Percentiles rank a stretch among this genome's conserved stretches.
phyloP scores from a whole-genome alignment of 2,113 vertebrate genomes.

The Anoura caudifer region DNA sequence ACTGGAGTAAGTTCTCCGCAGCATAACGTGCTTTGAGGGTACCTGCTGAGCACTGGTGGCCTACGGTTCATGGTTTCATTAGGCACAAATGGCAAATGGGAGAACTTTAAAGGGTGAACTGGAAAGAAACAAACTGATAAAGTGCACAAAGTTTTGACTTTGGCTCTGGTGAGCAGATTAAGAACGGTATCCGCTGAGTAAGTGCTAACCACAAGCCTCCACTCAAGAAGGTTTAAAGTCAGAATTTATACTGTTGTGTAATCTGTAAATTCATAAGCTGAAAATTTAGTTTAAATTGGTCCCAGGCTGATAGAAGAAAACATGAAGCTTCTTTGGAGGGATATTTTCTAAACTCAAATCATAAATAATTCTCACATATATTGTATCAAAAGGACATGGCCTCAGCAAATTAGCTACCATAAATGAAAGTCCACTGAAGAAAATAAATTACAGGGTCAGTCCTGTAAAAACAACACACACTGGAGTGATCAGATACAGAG shows the following conservation, averaged over 20 bases:
- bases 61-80: background rate
- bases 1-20: background rate
- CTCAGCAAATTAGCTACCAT: background rate
- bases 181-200: background rate
- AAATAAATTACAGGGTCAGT: background rate
- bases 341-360: background rate
- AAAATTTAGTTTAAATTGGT: conserved; percentile 13
- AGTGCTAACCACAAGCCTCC: background rate
- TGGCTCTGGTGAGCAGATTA: background rate
- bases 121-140: background rate
- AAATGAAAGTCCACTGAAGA: background rate
- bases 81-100: background rate
- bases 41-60: background rate
- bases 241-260: background rate
- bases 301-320: background rate
- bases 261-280: background rate
- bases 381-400: background rate
- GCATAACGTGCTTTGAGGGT: background rate
- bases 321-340: background rate
- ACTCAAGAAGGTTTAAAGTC: background rate
- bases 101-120: background rate
- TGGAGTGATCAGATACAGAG: background rate
- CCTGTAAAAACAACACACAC: background rate
- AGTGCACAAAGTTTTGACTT: background rate
- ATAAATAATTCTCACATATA: background rate